Evolutionary conservation across 2,888 invertebrate species (phyloP).

Genomic region (Drosophila atroscutellata): DNA sequence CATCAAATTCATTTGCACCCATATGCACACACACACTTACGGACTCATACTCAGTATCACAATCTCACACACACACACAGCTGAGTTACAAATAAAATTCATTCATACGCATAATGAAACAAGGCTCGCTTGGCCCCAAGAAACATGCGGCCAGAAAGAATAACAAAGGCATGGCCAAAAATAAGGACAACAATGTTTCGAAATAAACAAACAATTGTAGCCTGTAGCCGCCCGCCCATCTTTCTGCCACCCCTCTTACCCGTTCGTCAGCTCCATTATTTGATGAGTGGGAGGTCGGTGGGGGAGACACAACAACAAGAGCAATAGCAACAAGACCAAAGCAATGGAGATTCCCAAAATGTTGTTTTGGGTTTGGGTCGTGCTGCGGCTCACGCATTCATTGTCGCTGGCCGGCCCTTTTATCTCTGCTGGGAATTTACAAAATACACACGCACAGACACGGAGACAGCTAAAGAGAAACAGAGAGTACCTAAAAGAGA

Average conservation of each 20-base stretch:
- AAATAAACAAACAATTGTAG: constrained; percentile 80
- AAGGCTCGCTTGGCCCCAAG: constrained; percentile 41
- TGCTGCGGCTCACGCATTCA: constrained; percentile 50
- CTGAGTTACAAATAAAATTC: constrained; percentile 78
- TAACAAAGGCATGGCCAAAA: constrained; percentile 70
- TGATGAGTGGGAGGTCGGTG: not conserved
- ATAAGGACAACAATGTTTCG: constrained; percentile 80
- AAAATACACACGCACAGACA: constrained; percentile 29
- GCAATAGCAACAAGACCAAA: constrained; percentile 36
- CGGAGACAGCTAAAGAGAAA: constrained; percentile 11
- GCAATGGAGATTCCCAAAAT: constrained; percentile 44
- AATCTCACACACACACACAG: constrained; percentile 13
- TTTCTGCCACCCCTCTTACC: not conserved
- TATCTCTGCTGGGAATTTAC: constrained; percentile 54
- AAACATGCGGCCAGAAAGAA: constrained; percentile 65
- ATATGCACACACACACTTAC: constrained; percentile 55
- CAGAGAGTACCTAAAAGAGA: constrained; percentile 8
- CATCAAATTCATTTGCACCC: constrained; percentile 82
- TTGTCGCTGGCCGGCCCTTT: constrained; percentile 65
- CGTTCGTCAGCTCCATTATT: not conserved
- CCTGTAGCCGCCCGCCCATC: constrained; percentile 40
- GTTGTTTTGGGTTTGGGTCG: constrained; percentile 33
- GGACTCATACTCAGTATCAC: constrained; percentile 10
- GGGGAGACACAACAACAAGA: constrained; percentile 11
- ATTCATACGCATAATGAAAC: constrained; percentile 81